These are phyloP conservation scores for Scomber japonicus DNA, from an alignment of 2,113 vertebrate genomes.

Conservation along the genomic window DNA sequence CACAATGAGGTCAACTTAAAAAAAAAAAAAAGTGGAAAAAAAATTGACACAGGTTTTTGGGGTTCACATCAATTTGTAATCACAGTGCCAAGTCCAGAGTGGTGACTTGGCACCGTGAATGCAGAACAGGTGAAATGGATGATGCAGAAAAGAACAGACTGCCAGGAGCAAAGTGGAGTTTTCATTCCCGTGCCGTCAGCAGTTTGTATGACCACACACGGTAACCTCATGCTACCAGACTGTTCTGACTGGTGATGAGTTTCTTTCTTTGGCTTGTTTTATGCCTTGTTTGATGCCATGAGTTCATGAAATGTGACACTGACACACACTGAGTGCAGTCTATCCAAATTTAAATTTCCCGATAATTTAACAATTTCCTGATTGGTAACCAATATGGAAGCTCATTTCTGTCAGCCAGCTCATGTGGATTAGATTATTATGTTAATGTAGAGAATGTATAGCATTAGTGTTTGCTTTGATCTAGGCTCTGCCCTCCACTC, in stretches of 20 bases:
- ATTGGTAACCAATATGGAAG: too few relatives aligned
- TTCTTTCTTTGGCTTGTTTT: too few relatives aligned
- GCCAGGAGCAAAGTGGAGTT: constrained; percentile 62
- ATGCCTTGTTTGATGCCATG: too few relatives aligned
- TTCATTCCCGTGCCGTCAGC: constrained; percentile 44
- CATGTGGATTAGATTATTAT: too few relatives aligned
- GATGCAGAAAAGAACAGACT: constrained; percentile 17
- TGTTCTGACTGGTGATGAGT: background rate
- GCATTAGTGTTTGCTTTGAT: too few relatives aligned
- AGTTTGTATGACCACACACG: constrained; percentile 13
- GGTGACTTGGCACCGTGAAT: constrained; percentile 20
- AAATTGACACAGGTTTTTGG: constrained; percentile 1
- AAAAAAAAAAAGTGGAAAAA: background rate
- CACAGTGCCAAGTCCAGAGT: constrained; percentile 37
- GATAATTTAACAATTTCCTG: too few relatives aligned
- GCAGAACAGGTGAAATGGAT: constrained; percentile 51
- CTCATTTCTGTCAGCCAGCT: too few relatives aligned
- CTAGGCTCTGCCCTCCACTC: too few relatives aligned
- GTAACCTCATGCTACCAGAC: constrained; percentile 7
- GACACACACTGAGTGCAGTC: too few relatives aligned
- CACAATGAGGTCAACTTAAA: constrained; percentile 11
- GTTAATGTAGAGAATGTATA: too few relatives aligned
- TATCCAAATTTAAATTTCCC: too few relatives aligned
- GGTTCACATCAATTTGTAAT: background rate
- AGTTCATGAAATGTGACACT: too few relatives aligned